These are phyloP conservation scores for Strigamia crassipes DNA, from an alignment of 2,888 invertebrate genomes.

Conservation along the genomic window DNA sequence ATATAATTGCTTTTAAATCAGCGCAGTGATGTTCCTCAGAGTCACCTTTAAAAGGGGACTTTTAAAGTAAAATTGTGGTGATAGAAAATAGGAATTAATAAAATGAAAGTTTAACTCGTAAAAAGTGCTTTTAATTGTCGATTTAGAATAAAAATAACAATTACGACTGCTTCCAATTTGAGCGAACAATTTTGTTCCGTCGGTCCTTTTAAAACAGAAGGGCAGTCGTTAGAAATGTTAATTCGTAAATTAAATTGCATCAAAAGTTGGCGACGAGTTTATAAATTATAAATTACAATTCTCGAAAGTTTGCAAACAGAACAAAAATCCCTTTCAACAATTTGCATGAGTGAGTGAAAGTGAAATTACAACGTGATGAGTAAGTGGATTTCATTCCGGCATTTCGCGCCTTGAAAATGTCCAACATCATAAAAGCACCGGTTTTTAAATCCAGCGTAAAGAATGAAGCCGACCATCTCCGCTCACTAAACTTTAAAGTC, in stretches of 20 bases:
- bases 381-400: background rate
- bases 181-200: background rate
- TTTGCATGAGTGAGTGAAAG: conserved; percentile 8
- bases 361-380: conserved; percentile 10
- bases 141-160: background rate
- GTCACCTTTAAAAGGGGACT: background rate
- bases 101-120: background rate
- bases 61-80: background rate
- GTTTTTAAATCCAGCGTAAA: background rate
- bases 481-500: background rate
- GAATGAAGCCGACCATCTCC: background rate
- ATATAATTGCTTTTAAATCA: background rate
- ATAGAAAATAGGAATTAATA: background rate
- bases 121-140: background rate
- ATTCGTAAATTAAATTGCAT: conserved; percentile 8
- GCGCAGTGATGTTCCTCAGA: background rate
- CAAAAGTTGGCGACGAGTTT: background rate
- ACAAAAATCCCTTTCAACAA: conserved; percentile 16
- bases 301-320: background rate
- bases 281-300: conserved; percentile 11
- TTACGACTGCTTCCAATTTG: background rate
- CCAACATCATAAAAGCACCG: background rate
- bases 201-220: background rate
- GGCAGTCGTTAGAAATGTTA: background rate
- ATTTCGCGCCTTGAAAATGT: background rate